Conservation (phyloP, 2,888 invertebrate species). For the Sphaerophoria rueppellii region DNA sequence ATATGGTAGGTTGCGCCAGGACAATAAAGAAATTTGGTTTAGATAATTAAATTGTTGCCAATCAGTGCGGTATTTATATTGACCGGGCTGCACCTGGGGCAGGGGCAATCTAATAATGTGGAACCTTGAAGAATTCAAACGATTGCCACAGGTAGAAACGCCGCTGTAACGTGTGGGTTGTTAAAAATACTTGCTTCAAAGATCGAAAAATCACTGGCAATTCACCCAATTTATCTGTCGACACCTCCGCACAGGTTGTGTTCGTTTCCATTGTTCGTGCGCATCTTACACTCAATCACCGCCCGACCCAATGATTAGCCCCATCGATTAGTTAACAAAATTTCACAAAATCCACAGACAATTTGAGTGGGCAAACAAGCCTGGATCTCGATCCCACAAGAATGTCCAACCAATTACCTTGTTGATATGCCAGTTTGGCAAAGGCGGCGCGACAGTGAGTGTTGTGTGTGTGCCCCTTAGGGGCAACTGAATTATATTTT, state of each 20-base stretch:
- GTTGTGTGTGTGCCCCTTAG: slow-evolving; percentile 7
- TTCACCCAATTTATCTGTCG: slow-evolving; percentile 11
- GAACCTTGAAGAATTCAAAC: too few relatives aligned
- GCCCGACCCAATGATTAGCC: slow-evolving; percentile 53
- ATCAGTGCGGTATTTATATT: neutral
- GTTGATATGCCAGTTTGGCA: too few relatives aligned
- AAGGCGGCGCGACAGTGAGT: too few relatives aligned
- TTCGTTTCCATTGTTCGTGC: neutral
- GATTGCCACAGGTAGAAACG: too few relatives aligned
- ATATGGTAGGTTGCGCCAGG: neutral
- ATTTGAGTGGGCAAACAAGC: slow-evolving; percentile 38
- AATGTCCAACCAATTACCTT: slow-evolving; percentile 64
- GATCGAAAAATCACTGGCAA: neutral
- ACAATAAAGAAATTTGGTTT: neutral
- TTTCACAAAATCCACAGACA: slow-evolving; percentile 42
- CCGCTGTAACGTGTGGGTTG: neutral
- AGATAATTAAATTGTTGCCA: slow-evolving; percentile 29
- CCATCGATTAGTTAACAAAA: slow-evolving; percentile 64
- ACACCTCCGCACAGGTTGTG: slow-evolving; percentile 17
- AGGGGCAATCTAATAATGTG: neutral
- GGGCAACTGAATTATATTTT: slow-evolving; percentile 7
- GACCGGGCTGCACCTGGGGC: too few relatives aligned
- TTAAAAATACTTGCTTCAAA: neutral
- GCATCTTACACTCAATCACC: slow-evolving; percentile 49
- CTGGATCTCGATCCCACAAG: slow-evolving; percentile 29